These are phyloP conservation scores for Cynodonichthys magdalenae DNA, from an alignment of 2,797 vertebrate species.

Conservation along the genomic window DNA sequence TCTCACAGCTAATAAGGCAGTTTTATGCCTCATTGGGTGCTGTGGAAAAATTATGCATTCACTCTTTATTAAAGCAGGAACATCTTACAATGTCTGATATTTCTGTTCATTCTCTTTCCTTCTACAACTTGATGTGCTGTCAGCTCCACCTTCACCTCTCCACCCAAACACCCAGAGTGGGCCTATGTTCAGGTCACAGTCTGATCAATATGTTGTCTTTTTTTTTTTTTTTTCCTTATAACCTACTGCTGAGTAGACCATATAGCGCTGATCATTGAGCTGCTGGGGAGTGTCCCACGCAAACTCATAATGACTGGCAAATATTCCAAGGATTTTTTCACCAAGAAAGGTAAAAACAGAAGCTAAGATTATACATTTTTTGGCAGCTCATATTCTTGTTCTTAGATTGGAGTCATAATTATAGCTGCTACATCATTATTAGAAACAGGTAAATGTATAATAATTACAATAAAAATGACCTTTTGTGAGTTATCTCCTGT, in stretches of 20 bases:
- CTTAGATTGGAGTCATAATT: not conserved
- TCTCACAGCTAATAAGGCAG: not conserved
- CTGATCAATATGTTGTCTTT: constrained; percentile 75
- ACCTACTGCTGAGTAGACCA: constrained; percentile 83
- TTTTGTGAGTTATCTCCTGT: not conserved
- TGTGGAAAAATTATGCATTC: not conserved
- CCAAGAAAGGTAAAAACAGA: constrained; percentile 94
- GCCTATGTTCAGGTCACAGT: constrained; percentile 63
- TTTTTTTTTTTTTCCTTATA: constrained; percentile 49
- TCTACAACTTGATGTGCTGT: constrained; percentile 3
- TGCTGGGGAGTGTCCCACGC: constrained; percentile 95
- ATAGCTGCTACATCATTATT: not conserved
- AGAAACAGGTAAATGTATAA: not conserved
- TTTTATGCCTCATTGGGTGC: not conserved
- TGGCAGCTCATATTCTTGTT: not conserved
- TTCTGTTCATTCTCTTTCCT: constrained; percentile 1
- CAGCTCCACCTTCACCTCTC: constrained; percentile 30
- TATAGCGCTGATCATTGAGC: constrained; percentile 99
- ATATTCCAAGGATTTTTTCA: constrained; percentile 99
- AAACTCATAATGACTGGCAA: constrained; percentile 94
- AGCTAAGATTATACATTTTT: not conserved
- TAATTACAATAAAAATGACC: not conserved
- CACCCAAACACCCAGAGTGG: constrained; percentile 60
- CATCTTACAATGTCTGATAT: constrained; percentile 8
- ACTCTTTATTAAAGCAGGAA: constrained; percentile 4